These are phyloP conservation scores for Nothobranchius furzeri DNA, from an alignment of 2,113 vertebrate species.

Conservation along the genomic window DNA sequence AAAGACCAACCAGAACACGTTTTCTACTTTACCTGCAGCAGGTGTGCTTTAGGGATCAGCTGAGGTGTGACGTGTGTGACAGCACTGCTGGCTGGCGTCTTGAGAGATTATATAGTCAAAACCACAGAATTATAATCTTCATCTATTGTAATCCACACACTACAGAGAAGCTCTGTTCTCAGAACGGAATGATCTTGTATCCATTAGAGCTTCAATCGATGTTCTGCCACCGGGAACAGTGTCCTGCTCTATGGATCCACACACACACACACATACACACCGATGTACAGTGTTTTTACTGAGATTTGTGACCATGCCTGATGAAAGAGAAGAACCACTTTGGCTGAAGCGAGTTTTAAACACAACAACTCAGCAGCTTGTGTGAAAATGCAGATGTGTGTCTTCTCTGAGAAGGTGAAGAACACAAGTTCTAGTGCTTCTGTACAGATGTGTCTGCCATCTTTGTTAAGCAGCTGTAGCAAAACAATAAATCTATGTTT, in stretches of 20 bases:
- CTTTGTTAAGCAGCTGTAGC: no score
- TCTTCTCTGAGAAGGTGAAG: no score
- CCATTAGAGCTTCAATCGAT: slow-evolving; percentile 41
- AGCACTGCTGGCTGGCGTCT: slow-evolving; percentile 73
- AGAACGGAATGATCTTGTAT: slow-evolving; percentile 28
- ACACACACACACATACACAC: slow-evolving; percentile 16
- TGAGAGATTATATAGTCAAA: slow-evolving; percentile 67
- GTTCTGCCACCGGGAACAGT: slow-evolving; percentile 39
- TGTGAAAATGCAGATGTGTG: slow-evolving; percentile 3
- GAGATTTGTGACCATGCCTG: slow-evolving; percentile 46
- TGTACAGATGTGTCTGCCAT: no score
- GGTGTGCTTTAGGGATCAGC: slow-evolving; percentile 45
- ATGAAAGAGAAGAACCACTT: slow-evolving; percentile 23
- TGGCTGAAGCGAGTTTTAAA: no score
- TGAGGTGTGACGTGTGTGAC: slow-evolving; percentile 67
- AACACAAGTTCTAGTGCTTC: no score
- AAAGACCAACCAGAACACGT: no score
- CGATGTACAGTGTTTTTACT: slow-evolving; percentile 65
- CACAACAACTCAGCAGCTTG: no score
- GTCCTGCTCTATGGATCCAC: slow-evolving; percentile 13
- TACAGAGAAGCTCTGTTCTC: slow-evolving; percentile 60
- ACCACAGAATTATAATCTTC: slow-evolving; percentile 54
- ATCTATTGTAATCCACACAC: slow-evolving; percentile 71
- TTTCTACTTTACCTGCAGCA: slow-evolving; percentile 11
- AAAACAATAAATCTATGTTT: no score